phyloP scores from a whole-genome alignment of 2,113 vertebrate genomes.

The Notiomystis cincta region DNA sequence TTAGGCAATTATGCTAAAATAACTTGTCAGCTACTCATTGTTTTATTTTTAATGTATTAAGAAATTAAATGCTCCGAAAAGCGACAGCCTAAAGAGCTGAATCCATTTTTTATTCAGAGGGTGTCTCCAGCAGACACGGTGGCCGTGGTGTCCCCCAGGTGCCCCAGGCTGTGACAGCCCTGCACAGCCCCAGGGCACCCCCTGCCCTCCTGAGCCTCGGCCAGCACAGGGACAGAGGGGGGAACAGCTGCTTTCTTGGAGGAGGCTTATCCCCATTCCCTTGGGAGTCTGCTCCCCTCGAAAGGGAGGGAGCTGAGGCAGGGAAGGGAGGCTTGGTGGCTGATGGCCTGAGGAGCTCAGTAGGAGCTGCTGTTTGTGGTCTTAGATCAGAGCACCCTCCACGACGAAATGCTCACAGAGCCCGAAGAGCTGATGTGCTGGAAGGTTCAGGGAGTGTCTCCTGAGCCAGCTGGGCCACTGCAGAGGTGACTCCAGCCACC shows the following conservation, averaged over 20 bases:
- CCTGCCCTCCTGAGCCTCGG: fast-evolving
- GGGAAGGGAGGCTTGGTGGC: background rate
- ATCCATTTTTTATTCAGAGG: background rate
- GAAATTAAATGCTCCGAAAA: background rate
- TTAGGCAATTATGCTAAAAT: conserved; percentile 13
- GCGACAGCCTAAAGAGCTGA: background rate
- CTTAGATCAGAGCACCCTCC: background rate
- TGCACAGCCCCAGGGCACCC: no score
- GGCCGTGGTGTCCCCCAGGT: background rate
- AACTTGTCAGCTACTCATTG: conserved; percentile 24
- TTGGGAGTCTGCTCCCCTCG: fast-evolving
- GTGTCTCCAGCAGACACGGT: background rate
- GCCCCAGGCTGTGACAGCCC: no score
- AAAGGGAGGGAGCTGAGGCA: background rate
- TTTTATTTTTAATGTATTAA: conserved; percentile 25
- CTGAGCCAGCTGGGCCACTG: background rate
- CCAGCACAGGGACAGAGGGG: background rate
- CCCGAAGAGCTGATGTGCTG: background rate
- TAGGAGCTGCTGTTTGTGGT: background rate
- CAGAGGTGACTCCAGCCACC: background rate
- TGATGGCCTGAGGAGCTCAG: background rate
- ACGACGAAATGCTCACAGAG: fast-evolving
- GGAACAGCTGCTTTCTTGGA: fast-evolving
- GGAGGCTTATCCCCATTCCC: background rate
- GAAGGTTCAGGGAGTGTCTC: background rate